These are phyloP conservation scores for Myotis planiceps DNA, from an alignment of 2,797 vertebrate species.

Conservation along the genomic window DNA sequence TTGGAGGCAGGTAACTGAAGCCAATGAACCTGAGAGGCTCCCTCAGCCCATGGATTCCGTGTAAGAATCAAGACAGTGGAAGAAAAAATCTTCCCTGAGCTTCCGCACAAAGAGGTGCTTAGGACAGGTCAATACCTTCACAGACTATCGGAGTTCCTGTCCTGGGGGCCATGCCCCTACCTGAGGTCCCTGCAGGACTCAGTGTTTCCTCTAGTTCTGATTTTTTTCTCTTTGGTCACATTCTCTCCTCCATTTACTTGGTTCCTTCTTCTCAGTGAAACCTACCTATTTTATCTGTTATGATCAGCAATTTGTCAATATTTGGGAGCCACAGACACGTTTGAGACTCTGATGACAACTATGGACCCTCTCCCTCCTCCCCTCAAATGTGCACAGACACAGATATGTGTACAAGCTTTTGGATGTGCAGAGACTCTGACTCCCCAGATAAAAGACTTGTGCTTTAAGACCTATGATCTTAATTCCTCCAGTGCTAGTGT, in stretches of 20 bases:
- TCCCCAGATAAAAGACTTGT: not conserved
- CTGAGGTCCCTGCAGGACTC: not conserved
- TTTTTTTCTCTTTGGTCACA: not conserved
- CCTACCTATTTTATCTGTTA: not conserved
- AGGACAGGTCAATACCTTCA: not conserved
- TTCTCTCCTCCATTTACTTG: not conserved
- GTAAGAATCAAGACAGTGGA: not conserved
- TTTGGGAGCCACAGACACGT: not conserved
- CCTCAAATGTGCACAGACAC: not conserved
- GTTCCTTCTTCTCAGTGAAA: not conserved
- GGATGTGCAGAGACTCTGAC: not conserved
- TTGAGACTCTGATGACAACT: not conserved
- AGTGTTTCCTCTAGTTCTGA: not conserved
- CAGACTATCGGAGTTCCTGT: accelerated
- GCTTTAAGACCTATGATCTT: not conserved
- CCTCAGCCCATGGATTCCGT: not conserved
- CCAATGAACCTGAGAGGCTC: not conserved
- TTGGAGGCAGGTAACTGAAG: not conserved
- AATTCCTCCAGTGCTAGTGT: not conserved
- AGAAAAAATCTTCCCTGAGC: not conserved
- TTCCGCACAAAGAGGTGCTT: not conserved
- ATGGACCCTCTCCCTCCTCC: not conserved
- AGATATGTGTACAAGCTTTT: not conserved
- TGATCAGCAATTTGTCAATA: not conserved
- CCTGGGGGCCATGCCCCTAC: not conserved